Percentiles rank a stretch among this genome's conserved stretches.
Evolutionary conservation across 2,888 invertebrate species (phyloP).

Genomic region (Patella caerulea): DNA sequence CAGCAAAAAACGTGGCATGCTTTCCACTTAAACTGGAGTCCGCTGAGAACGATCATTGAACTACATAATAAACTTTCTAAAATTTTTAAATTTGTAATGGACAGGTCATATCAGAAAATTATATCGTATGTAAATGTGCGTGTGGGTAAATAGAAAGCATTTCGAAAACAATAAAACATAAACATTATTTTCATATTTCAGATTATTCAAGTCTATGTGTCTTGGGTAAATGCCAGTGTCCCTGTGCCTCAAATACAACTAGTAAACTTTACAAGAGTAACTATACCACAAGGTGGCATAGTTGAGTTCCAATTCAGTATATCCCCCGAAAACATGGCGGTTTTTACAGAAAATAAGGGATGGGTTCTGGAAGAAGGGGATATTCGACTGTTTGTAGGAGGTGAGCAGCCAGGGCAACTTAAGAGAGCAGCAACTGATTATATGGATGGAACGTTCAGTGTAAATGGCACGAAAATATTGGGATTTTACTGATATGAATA

Average conservation of each 20-base stretch:
- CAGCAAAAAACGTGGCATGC: too few relatives aligned
- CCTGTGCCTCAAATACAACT: slow-evolving; percentile 53
- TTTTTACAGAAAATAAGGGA: slow-evolving; percentile 47
- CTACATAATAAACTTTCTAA: too few relatives aligned
- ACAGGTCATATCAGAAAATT: too few relatives aligned
- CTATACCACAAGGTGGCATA: slow-evolving; percentile 32
- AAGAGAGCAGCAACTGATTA: background rate
- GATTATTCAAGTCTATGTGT: slow-evolving; percentile 62
- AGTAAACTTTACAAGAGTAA: slow-evolving; percentile 47
- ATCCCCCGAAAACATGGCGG: slow-evolving; percentile 48
- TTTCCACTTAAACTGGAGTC: too few relatives aligned
- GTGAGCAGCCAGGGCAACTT: background rate
- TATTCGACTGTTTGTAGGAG: background rate
- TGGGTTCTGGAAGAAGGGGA: slow-evolving; percentile 42
- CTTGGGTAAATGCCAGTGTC: slow-evolving; percentile 52
- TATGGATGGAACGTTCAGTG: background rate
- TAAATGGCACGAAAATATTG: background rate
- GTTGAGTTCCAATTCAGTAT: slow-evolving; percentile 36
- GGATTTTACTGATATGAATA: background rate
- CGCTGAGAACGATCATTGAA: too few relatives aligned
- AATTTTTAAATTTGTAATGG: too few relatives aligned
- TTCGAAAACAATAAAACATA: too few relatives aligned
- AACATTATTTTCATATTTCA: slow-evolving; percentile 25
- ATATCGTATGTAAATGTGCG: too few relatives aligned
- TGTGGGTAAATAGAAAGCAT: too few relatives aligned